Evolutionary conservation across 2,888 invertebrate species (phyloP).

Genomic region (Xylocampa areola): DNA sequence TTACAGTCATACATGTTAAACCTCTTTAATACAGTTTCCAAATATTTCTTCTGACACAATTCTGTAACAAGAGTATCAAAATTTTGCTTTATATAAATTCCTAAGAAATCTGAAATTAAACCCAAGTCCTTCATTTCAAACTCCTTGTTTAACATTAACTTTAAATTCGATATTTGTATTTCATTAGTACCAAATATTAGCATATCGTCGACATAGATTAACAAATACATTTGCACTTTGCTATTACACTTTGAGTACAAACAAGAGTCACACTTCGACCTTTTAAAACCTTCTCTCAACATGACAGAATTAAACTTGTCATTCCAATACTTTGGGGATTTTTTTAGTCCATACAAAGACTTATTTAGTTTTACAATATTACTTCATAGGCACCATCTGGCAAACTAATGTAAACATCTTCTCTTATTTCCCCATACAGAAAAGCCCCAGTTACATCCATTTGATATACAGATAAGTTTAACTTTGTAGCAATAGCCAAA

Average conservation of each 20-base stretch:
- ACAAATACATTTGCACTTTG: background rate
- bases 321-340: constrained; percentile 37
- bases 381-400: constrained; percentile 31
- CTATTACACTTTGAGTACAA: constrained; percentile 2
- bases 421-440: constrained; percentile 51
- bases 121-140: constrained; percentile 22
- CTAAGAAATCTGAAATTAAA: background rate
- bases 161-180: background rate
- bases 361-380: constrained; percentile 33
- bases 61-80: constrained; percentile 16
- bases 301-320: constrained; percentile 29
- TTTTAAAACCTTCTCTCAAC: constrained; percentile 9
- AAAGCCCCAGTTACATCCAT: constrained; percentile 26
- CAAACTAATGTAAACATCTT: constrained; percentile 41
- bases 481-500: constrained; percentile 12
- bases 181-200: constrained; percentile 9
- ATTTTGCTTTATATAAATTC: background rate
- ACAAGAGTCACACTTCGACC: constrained; percentile 14
- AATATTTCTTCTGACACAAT: constrained; percentile 30
- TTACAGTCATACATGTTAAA: constrained; percentile 43
- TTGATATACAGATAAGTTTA: constrained; percentile 7
- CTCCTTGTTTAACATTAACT: background rate
- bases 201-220: constrained; percentile 18
- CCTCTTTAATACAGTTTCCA: constrained; percentile 29
- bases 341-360: constrained; percentile 36